Base-by-base conservation (phyloP, 2,113 vertebrate species). In the Aptenodytes patagonicus region DNA sequence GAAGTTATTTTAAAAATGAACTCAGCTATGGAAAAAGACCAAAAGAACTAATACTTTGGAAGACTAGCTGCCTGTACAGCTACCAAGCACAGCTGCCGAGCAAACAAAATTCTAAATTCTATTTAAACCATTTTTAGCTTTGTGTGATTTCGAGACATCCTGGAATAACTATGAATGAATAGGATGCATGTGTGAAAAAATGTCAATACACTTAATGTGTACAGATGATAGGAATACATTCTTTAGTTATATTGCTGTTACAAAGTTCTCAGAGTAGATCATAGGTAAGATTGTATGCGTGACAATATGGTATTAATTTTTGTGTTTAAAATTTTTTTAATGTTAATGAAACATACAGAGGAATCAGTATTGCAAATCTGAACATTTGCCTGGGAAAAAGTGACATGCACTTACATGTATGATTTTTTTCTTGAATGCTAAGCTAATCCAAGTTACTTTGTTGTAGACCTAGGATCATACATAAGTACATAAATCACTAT, bases 1-100 rank as follows among this genome's bases (percentile, higher is more conserved):
- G 36, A 91, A 55, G 68, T 89, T 58, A 57, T 89, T 72, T 83
- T 80, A 95, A 85, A 97, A 93, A 70, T 80, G 18, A 70, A 61
- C 57, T 80, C 10, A 76, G 19, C 51, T 83, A 60, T 75, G 64
- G 20, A 73, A 72, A 95, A 96, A 89, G 25, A 86, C n/a, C 82
- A 40, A 60, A 72, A 73, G 57, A 76, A 61, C 52, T 47, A 90
- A 46, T 75, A 40, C 17, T 89, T 77, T 22, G 31, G 5, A 3
- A 75, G 38, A 65, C 55, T 75, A 80, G 20, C 28, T 89, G 54
- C 64, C 47, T 51, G 14, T 71, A 46, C 22, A 76, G 31, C 29
- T 69, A 47, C 5, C 6, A 52, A 93, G 38, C 7, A 46, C 22
- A 64, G 17, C 60, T 78, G 79, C 49, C 71, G n/a, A 89, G 49